phyloP scores from a whole-genome alignment of 1,140 invertebrate species.

The Diploscapter pachys region DNA sequence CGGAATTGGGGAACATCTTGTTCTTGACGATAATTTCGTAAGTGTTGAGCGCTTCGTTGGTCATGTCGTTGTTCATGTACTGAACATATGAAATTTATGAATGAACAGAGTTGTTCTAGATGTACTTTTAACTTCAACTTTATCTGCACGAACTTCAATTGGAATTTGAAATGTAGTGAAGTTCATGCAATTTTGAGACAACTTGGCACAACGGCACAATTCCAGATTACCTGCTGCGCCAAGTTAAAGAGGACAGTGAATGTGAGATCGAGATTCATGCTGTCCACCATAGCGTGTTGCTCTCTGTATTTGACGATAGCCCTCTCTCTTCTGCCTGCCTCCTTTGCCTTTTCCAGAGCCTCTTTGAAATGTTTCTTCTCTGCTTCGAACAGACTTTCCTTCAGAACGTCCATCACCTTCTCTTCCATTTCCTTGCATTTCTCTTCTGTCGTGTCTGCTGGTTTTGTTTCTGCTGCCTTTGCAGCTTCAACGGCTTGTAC shows the following conservation, averaged over 20 bases:
- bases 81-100: conserved; percentile 83
- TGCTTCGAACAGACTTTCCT: conserved; percentile 73
- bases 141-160: no score
- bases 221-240: conserved; percentile 37
- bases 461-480: conserved; percentile 58
- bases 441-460: conserved; percentile 71
- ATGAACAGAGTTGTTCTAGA: conserved; percentile 66
- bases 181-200: no score
- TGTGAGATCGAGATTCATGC: conserved; percentile 86
- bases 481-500: conserved; percentile 72
- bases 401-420: conserved; percentile 78
- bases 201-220: conserved; percentile 15
- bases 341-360: conserved; percentile 87
- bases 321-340: conserved; percentile 83
- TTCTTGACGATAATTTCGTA: conserved; percentile 69
- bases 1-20: conserved; percentile 60
- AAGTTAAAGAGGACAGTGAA: conserved; percentile 72
- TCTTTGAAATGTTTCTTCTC: conserved; percentile 66
- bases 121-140: no score
- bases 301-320: conserved; percentile 83
- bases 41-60: conserved; percentile 87
- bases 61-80: conserved; percentile 88
- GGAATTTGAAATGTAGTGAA: no score
- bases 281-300: conserved; percentile 78
- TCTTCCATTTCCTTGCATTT: conserved; percentile 78